Percentiles rank a stretch among this genome's conserved stretches.
Conservation (phyloP, 2,888 invertebrate genomes). For the Rhagonycha lutea region DNA sequence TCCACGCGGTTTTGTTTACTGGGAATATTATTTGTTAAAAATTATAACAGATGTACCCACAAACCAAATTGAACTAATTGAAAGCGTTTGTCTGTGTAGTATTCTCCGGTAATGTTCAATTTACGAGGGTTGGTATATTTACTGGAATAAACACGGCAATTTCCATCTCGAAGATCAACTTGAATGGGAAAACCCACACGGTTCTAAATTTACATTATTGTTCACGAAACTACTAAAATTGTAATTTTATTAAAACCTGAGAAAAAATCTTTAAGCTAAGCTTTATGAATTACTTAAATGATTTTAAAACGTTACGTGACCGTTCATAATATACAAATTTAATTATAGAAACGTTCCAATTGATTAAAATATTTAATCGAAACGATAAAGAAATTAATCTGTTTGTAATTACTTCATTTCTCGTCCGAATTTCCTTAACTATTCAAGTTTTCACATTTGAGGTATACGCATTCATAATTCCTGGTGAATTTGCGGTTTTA, state of each 20-base stretch:
- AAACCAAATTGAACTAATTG: not conserved
- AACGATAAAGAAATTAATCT: not conserved
- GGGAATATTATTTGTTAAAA: not conserved
- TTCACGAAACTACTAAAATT: not conserved
- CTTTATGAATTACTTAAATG: not conserved
- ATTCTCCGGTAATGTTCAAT: not conserved
- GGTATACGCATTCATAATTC: conserved; percentile 4
- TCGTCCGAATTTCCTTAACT: not conserved
- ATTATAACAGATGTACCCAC: not conserved
- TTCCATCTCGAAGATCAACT: not conserved
- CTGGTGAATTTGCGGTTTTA: conserved; percentile 7
- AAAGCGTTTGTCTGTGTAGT: not conserved
- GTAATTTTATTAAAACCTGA: not conserved
- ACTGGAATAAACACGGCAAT: conserved; percentile 6
- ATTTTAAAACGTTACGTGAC: not conserved
- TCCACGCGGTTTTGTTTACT: too few species aligned
- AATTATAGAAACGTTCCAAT: not conserved
- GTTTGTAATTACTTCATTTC: not conserved
- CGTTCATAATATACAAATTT: not conserved
- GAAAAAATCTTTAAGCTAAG: not conserved
- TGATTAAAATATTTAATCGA: not conserved
- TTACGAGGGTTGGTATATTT: not conserved
- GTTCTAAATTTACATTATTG: conserved; percentile 3
- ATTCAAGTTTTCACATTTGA: not conserved
- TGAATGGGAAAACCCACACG: not conserved